Percentiles rank a stretch among this genome's conserved stretches.
These are phyloP conservation scores for Phyllotis vaccarum DNA, from an alignment of 2,797 vertebrate species.

Conservation along the genomic window DNA sequence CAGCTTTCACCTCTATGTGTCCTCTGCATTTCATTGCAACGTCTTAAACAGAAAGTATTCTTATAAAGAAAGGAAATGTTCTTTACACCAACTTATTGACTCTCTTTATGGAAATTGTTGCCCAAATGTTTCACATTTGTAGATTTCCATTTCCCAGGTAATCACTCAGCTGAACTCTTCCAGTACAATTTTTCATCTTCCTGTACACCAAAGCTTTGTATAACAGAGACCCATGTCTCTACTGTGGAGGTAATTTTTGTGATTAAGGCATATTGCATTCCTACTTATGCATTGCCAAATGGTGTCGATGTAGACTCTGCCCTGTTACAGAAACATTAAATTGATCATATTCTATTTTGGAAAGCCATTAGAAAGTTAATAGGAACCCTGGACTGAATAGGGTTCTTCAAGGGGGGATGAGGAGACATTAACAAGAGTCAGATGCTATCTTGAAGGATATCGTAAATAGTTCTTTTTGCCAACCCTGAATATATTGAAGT, in stretches of 20 bases:
- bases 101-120: conserved; percentile 62
- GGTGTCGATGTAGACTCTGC: conserved; percentile 14
- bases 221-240: background rate
- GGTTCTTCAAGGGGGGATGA: background rate
- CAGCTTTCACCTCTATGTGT: conserved; percentile 52
- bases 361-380: background rate
- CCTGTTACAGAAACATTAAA: conserved; percentile 9
- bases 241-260: background rate
- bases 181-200: conserved; percentile 39
- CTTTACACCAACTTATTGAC: conserved; percentile 58
- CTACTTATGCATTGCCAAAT: conserved; percentile 12
- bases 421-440: background rate
- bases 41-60: conserved; percentile 20
- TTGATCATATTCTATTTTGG: background rate
- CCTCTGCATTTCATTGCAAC: conserved; percentile 25
- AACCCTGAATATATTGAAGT: background rate
- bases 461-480: background rate
- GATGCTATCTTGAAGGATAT: background rate
- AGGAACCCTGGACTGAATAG: background rate
- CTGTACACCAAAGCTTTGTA: background rate
- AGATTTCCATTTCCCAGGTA: conserved; percentile 58
- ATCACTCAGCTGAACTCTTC: conserved; percentile 31
- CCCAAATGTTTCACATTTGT: conserved; percentile 45
- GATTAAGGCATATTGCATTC: conserved; percentile 53
- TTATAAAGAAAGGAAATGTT: conserved; percentile 52